A percentile compares a stretch with the other conserved stretches of the same genome.
phyloP scores from a whole-genome alignment of 2,888 invertebrate species.

The Catocala sponsa region DNA sequence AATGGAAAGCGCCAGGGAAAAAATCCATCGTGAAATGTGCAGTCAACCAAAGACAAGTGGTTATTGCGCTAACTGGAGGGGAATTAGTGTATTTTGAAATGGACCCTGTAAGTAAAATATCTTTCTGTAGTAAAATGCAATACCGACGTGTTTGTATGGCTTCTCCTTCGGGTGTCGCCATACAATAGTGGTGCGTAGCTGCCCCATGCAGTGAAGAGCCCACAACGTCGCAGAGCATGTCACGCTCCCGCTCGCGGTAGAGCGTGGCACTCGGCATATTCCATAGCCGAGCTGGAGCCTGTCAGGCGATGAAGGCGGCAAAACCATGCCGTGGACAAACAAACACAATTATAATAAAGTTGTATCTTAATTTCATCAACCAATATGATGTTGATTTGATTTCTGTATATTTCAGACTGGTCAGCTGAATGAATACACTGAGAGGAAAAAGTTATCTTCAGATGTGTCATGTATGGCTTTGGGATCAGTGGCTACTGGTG shows the following conservation, averaged over 20 bases:
- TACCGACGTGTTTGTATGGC: slow-evolving; percentile 75
- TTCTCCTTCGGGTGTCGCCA: slow-evolving; percentile 66
- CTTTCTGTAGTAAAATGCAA: neutral
- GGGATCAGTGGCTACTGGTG: slow-evolving; percentile 97
- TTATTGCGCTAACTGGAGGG: slow-evolving; percentile 98
- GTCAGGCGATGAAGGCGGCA: slow-evolving; percentile 90
- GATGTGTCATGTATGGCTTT: slow-evolving; percentile 99
- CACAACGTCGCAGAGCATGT: slow-evolving; percentile 90
- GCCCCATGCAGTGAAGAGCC: slow-evolving; percentile 84
- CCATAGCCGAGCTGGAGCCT: slow-evolving; percentile 92
- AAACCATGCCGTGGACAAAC: slow-evolving; percentile 91
- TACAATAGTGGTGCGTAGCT: slow-evolving; percentile 83
- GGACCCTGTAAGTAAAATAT: slow-evolving; percentile 94
- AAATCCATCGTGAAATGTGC: slow-evolving; percentile 99
- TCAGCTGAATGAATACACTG: slow-evolving; percentile 99
- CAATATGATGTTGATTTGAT: slow-evolving; percentile 4
- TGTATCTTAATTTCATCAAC: neutral
- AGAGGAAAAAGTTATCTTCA: slow-evolving; percentile 97
- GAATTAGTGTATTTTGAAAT: slow-evolving; percentile 99
- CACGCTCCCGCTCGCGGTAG: slow-evolving; percentile 84
- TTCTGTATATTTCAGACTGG: slow-evolving; percentile 92
- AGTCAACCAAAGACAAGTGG: slow-evolving; percentile 99
- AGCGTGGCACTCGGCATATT: slow-evolving; percentile 90
- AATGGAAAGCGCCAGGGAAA: slow-evolving; percentile 99
- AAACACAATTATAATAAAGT: slow-evolving; percentile 7